Evolutionary conservation across 2,888 invertebrate genomes (phyloP), one percentile per base, ranked within the genome.

Genomic region (Tenthredo amoena): DNA sequence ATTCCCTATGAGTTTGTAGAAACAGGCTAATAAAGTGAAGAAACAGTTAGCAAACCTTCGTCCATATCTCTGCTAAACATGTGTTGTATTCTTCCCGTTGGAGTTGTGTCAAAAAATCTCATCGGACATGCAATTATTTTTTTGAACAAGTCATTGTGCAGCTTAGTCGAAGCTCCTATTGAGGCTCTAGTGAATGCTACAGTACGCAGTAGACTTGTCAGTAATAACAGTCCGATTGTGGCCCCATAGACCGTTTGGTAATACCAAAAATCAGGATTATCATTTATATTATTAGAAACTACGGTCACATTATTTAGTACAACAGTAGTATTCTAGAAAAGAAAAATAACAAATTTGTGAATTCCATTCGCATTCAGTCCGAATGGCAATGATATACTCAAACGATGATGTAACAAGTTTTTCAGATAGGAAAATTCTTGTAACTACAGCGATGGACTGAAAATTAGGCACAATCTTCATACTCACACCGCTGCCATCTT

Each of bases 51-150:
- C 81, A 40, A 90, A 95, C 95, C 94, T 92, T 95, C 95, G 89
- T 95, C 95, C 88, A 95, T 92, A 89, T 95, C 95, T 85, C 94
- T 94, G 12, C 95, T 94, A 89, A 96, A 95, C 65, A 95, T 89
- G 90, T 95, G 95, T 87, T 95, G 93, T 86, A 95, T 94, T 87
- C 95, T 91, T 83, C 95, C 95, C 74, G 92, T 91, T 6, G 95
- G 95, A 26, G 94, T 94, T 18, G 77, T 77, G 15, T 81, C 81
- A 43, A 81, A 81, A 40, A 81, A 81, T 43, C 81, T 81, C 81
- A 81, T 81, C 0, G 95, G 93, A 58, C 94, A 94, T 87, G 93
- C 90, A 47, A 95, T 92, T n/a, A 95, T 92, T 91, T 94, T 94
- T 6, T 91, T 88, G 74, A 96, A 93, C 86, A 96, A 92, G 40